A percentile compares a stretch with the other conserved stretches of the same genome.
These are phyloP conservation scores for Heteronetta atricapilla DNA, from an alignment of 2,113 vertebrate genomes.

Conservation along the genomic window DNA sequence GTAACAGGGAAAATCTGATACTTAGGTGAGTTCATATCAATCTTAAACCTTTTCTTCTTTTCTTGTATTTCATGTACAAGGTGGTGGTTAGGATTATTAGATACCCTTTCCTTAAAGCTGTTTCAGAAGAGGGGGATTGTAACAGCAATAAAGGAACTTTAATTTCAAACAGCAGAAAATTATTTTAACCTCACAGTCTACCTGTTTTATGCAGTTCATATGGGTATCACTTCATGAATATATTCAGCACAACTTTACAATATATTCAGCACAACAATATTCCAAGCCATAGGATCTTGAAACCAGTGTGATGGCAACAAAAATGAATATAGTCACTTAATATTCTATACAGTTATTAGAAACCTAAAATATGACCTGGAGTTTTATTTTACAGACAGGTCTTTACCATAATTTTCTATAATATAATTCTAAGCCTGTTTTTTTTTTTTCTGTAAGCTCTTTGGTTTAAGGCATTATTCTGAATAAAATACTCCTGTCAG, in stretches of 20 bases:
- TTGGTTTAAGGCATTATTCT: not conserved
- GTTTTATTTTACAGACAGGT: not conserved
- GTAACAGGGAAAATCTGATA: not conserved
- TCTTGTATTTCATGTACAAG: not conserved
- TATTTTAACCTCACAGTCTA: not conserved
- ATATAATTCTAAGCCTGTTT: not conserved
- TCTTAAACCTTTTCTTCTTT: not conserved
- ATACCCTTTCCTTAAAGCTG: too few species aligned
- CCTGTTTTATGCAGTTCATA: not conserved
- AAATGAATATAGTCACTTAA: not conserved
- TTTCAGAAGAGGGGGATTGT: not conserved
- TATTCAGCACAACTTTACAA: not conserved
- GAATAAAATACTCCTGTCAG: not conserved
- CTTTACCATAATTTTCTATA: not conserved
- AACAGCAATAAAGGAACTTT: not conserved
- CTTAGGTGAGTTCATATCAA: not conserved
- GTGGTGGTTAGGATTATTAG: not conserved
- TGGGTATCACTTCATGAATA: not conserved
- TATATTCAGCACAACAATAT: too few species aligned
- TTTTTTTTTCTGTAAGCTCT: not conserved
- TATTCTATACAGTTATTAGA: not conserved
- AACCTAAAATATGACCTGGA: not conserved
- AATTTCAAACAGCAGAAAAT: not conserved
- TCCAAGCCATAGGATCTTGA: not conserved
- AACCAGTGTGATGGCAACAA: not conserved